Conservation (phyloP, 1,140 invertebrate species). For the Drosophila sproati region DNA sequence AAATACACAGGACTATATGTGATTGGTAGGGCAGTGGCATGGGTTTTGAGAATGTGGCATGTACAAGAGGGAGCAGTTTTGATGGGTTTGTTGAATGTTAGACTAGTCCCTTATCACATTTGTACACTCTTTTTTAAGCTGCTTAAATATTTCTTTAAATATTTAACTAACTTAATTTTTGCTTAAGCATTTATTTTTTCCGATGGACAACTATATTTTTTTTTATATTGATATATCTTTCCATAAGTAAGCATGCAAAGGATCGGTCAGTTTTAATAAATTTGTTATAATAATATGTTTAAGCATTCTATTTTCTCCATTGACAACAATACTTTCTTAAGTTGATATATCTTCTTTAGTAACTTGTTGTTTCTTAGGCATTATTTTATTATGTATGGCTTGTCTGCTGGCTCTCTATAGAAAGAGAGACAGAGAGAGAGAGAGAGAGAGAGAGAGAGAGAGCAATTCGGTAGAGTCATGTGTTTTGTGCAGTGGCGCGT, state of each 20-base stretch:
- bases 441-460: neutral
- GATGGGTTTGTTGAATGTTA: neutral
- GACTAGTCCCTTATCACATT: no score
- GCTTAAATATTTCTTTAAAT: no score
- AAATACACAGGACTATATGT: conserved; percentile 34
- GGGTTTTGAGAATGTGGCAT: neutral
- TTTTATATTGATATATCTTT: no score
- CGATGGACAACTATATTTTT: no score
- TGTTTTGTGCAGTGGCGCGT: conserved; percentile 79
- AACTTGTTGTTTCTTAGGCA: neutral
- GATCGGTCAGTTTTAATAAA: neutral
- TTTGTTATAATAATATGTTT: neutral
- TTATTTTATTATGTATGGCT: conserved; percentile 24
- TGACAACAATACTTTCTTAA: neutral
- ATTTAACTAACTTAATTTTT: no score
- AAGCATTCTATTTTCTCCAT: neutral
- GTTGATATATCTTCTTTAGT: conserved; percentile 10
- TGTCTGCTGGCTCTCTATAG: conserved; percentile 15
- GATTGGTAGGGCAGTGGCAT: neutral
- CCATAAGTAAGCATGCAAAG: no score
- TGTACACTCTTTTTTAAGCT: neutral
- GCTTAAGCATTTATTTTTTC: no score
- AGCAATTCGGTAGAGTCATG: conserved; percentile 49
- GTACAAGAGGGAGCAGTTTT: neutral
- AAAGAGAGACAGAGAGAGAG: neutral